Base-by-base conservation (phyloP, 1,140 invertebrate species). In the Drosophila kohkoa region DNA sequence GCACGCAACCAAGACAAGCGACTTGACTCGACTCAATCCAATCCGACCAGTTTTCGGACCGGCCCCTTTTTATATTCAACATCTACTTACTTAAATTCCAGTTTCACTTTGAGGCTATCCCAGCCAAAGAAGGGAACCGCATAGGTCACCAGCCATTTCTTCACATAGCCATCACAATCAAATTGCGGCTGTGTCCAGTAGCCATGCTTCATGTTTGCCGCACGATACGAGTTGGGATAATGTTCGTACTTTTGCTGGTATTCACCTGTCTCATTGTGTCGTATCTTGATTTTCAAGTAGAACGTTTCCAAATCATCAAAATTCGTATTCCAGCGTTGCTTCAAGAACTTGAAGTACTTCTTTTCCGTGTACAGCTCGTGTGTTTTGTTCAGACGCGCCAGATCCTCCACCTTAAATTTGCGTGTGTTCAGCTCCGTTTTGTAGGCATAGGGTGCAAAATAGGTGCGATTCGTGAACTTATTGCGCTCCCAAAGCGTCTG, bases 61-160 rank as follows among this genome's bases (percentile, higher is more conserved):
- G 28, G 45, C 67, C 48, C 64, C 68, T 57, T 45, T 25, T 3
- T 16, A 15, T n/a, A 3, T 20, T 4, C 35, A 38, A 3, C 35
- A 8, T 30, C 1, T 73, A 95, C 96, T 97, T 93, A 98, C 97
- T 98, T 98, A 93, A 99, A 98, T 94, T 98, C 97, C 75, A 98
- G 93, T 93, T 96, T 97, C 25, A 95, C 95, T 94, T 97, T 97
- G 52, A 99, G 94, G 92, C 96, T 97, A 92, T 99, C 98, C 96
- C 96, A 98, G 60, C 98, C 98, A 93, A 99, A 99, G 95, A 99
- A 99, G 59, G 98, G 98, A 59, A 96, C 96, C 57, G 97, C 96
- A 94, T 99, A 99, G 43, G 97, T 98, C 74, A 99, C 95, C 75
- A 99, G 95, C 99, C 98, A 99, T 93, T 98, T 97, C 82, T 98